Evolutionary conservation across 2,797 vertebrate species (phyloP).

Genomic region (Strix occidentalis): DNA sequence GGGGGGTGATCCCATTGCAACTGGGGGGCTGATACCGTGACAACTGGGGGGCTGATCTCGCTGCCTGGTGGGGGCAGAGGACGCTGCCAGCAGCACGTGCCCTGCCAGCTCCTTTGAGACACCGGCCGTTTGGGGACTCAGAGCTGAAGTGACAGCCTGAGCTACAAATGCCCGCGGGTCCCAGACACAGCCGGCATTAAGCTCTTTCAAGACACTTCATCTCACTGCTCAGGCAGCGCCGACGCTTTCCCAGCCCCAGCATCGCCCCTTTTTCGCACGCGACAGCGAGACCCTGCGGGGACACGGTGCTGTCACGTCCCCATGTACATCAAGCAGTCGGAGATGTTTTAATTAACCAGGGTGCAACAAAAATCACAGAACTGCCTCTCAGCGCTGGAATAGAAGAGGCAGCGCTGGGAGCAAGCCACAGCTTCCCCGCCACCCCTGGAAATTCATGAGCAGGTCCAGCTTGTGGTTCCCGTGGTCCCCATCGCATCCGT

Average conservation of each 20-base stretch:
- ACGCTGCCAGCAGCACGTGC: background rate
- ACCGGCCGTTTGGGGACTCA: rapidly evolving
- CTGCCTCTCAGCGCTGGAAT: rapidly evolving
- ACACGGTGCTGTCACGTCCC: rapidly evolving
- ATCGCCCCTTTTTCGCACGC: rapidly evolving
- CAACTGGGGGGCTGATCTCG: background rate
- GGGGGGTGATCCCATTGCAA: too few species aligned
- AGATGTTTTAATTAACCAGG: background rate
- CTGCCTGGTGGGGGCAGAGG: background rate
- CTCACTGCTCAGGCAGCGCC: background rate
- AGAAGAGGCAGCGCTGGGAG: background rate
- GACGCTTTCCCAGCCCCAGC: background rate
- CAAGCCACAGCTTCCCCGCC: rapidly evolving
- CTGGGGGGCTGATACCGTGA: too few species aligned
- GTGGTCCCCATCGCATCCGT: rapidly evolving
- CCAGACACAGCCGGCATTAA: rapidly evolving
- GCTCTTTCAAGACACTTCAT: background rate
- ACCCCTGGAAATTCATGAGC: background rate
- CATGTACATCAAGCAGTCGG: rapidly evolving
- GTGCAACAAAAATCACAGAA: background rate
- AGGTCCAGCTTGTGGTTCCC: rapidly evolving
- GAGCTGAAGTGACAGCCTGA: background rate
- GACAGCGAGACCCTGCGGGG: rapidly evolving
- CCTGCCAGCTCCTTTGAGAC: background rate
- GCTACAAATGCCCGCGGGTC: rapidly evolving